phyloP scores from a whole-genome alignment of 1,140 invertebrate species.

The Bombus haemorrhoidalis region DNA sequence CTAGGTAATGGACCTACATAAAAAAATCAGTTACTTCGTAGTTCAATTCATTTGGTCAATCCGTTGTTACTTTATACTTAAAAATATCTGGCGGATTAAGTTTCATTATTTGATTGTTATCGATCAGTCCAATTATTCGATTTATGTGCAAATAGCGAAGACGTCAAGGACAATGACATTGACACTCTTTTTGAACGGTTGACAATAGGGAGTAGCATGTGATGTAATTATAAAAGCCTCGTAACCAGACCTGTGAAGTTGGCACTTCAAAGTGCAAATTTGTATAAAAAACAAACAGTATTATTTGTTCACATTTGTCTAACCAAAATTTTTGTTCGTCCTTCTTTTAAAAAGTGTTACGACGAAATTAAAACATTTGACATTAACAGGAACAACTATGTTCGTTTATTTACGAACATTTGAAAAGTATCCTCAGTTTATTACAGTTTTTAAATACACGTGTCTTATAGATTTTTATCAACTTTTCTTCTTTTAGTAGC shows the following conservation, averaged over 20 bases:
- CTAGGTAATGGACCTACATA: background rate
- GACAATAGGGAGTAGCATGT: background rate
- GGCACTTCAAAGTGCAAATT: no score
- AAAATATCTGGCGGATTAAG: background rate
- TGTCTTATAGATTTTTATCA: no score
- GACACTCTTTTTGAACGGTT: slow-evolving; percentile 43
- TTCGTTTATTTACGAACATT: no score
- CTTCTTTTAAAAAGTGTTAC: no score
- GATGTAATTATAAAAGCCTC: slow-evolving; percentile 32
- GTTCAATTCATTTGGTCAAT: background rate
- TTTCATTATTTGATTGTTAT: background rate
- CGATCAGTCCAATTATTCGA: slow-evolving; percentile 27
- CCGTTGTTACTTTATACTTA: background rate
- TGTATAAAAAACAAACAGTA: no score
- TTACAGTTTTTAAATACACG: no score
- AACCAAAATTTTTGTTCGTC: no score
- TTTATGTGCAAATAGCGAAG: slow-evolving; percentile 29
- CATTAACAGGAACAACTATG: no score
- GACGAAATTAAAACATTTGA: no score
- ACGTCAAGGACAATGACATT: slow-evolving; percentile 65
- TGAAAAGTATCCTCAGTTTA: no score
- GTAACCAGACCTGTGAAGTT: background rate
- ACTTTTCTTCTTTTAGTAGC: no score
- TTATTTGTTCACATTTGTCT: no score
- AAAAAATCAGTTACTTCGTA: background rate